Conservation (phyloP, 2,113 vertebrate genomes). For the Semnopithecus entellus region DNA sequence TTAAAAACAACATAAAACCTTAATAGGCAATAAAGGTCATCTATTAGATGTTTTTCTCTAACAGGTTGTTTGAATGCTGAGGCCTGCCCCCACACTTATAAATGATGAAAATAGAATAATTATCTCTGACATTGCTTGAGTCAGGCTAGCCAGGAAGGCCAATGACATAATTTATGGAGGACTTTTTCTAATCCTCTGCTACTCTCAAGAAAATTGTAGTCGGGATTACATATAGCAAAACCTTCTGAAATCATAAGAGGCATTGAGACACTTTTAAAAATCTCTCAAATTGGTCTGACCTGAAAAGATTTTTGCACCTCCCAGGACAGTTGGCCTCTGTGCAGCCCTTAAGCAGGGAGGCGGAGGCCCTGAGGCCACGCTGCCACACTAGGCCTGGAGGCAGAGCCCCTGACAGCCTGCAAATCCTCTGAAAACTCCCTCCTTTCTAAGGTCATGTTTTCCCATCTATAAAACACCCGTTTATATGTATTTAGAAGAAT, state of each 20-base stretch:
- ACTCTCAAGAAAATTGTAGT: neutral
- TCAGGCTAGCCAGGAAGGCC: neutral
- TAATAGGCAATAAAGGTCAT: conserved; percentile 19
- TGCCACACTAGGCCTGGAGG: neutral
- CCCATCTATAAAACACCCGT: neutral
- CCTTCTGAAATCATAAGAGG: conserved; percentile 28
- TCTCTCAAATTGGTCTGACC: neutral
- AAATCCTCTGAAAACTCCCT: neutral
- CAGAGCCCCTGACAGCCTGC: neutral
- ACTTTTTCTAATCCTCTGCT: conserved; percentile 36
- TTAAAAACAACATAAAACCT: conserved; percentile 44
- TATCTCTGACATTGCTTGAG: conserved; percentile 22
- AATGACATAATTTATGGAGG: conserved; percentile 15
- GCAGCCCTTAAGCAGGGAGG: neutral
- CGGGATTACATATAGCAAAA: conserved; percentile 13
- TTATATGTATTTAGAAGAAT: neutral
- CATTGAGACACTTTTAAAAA: neutral
- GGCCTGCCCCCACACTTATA: conserved; percentile 24
- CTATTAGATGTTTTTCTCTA: conserved; percentile 47
- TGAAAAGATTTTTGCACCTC: conserved; percentile 25
- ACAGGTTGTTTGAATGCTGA: conserved; percentile 52
- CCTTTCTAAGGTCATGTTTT: neutral
- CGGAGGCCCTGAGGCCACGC: neutral
- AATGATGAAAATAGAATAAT: conserved; percentile 53
- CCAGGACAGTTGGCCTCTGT: neutral